Base-by-base conservation (phyloP, 2,888 invertebrate genomes). In the Tachystola acroxantha region DNA sequence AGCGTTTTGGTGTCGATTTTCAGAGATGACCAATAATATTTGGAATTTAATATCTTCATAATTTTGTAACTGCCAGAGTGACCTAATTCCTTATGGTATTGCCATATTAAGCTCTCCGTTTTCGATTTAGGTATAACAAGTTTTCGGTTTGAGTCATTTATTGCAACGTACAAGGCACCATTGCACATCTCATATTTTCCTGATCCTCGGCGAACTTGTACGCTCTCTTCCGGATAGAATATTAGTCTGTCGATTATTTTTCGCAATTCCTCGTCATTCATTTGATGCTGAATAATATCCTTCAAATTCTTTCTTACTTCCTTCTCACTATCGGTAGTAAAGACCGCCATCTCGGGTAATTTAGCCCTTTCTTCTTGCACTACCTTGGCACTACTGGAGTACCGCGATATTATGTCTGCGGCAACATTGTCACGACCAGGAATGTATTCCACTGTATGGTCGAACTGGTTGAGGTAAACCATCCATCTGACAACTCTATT, bases 21-120 rank as follows among this genome's bases (percentile, higher is more conserved):
- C 13, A 39, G 20, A 12, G 9, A 13, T 10, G 22, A 14, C 13
- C 30, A 39, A 24, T 28, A 41, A 27, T 37, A 44, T 11, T 31
- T 30, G 2, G 10, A 2, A 1, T 14, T 36, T 7, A 40, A 6
- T 9, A 37, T 6, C 3, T 16, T 24, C 2, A 30, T 20, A 4
- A 40, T 26, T 10, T 40, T 36, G 10, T 28, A 27, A 12, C 11
- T 22, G 7, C 40, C 43, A 3, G 16, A 34, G 28, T 43, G 40
- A 6, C 43, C 43, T 16, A 43, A 10, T 10, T 44, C 19, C 7
- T 19, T 19, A 7, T 19, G 19, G 7, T 19, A 19, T 5, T 19
- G 33, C 28, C 22, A 29, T 9, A 43, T 22, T n/a, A 40, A 1
- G 2, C 38, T 37, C 0, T 22, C 10, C 6, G 10, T 6, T 22